These are phyloP conservation scores for Macrotrachela quadricornifera DNA, from an alignment of 1,140 invertebrate species.

Conservation along the genomic window DNA sequence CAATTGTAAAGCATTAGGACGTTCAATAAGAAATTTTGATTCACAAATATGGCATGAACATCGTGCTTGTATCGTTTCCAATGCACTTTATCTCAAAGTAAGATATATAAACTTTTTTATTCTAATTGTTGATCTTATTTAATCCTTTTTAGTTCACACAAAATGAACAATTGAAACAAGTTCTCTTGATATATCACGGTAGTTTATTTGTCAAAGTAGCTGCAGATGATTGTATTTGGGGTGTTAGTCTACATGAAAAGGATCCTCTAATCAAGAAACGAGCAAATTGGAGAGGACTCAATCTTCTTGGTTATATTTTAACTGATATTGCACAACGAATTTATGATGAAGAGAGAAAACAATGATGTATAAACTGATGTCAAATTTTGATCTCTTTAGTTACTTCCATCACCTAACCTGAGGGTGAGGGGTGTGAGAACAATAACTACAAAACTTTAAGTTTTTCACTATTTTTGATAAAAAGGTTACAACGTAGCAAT, in stretches of 20 bases:
- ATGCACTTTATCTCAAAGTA: no score
- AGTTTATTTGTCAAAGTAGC: conserved; percentile 21
- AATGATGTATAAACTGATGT: no score
- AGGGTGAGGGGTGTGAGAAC: no score
- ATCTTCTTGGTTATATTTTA: conserved; percentile 21
- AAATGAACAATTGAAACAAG: conserved; percentile 14
- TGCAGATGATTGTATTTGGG: conserved; percentile 23
- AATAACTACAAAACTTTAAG: no score
- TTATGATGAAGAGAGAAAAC: background rate
- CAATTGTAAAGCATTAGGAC: conserved; percentile 7
- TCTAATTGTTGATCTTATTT: no score
- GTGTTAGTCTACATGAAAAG: conserved; percentile 17
- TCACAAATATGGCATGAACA: conserved; percentile 2
- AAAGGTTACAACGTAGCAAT: no score
- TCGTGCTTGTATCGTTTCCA: no score
- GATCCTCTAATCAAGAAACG: conserved; percentile 15
- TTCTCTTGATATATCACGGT: conserved; percentile 15
- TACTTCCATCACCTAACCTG: no score
- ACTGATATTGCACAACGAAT: conserved; percentile 16
- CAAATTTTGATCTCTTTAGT: no score
- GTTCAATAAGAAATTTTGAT: conserved; percentile 9
- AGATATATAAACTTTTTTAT: no score
- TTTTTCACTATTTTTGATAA: no score
- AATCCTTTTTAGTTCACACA: conserved; percentile 15
- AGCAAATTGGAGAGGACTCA: conserved; percentile 20